Conservation (phyloP, 2,797 vertebrate genomes). For the Danio choprae region DNA sequence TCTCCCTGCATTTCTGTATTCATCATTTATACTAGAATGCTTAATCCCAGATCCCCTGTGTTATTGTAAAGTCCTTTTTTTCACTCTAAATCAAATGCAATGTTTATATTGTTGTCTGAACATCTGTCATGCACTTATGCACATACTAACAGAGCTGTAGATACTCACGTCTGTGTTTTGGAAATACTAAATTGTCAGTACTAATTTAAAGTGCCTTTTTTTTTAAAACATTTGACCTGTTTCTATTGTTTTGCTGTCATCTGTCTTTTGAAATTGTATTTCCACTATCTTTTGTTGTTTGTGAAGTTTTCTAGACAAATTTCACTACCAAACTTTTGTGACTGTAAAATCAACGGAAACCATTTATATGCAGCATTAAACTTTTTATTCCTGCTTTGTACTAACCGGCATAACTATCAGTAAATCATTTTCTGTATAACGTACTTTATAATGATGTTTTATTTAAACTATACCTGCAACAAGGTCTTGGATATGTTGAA, state of each 20-base stretch:
- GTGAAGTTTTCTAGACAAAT: conserved; percentile 44
- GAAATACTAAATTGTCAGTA: conserved; percentile 56
- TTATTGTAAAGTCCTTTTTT: background rate
- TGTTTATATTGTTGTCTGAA: conserved; percentile 45
- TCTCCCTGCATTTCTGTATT: background rate
- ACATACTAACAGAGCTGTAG: conserved; percentile 30
- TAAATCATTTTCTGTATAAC: conserved; percentile 43
- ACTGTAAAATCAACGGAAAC: conserved; percentile 44
- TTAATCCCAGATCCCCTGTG: conserved; percentile 2
- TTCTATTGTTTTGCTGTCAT: background rate
- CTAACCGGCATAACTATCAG: conserved; percentile 47
- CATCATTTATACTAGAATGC: conserved; percentile 3
- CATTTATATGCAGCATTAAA: conserved; percentile 50
- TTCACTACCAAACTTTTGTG: conserved; percentile 46
- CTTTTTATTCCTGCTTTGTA: conserved; percentile 60
- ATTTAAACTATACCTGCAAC: conserved; percentile 55
- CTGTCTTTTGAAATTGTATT: conserved; percentile 23
- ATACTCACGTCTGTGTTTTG: conserved; percentile 2
- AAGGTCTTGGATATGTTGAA: background rate
- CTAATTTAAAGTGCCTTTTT: conserved; percentile 79
- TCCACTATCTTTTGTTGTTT: conserved; percentile 26
- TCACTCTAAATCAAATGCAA: background rate
- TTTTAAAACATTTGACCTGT: conserved; percentile 50
- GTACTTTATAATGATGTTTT: conserved; percentile 55
- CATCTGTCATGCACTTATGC: conserved; percentile 42